Evolutionary conservation across 2,113 vertebrate species (phyloP), one percentile per base, ranked within the genome.

Genomic region (Glaucidium brasilianum): DNA sequence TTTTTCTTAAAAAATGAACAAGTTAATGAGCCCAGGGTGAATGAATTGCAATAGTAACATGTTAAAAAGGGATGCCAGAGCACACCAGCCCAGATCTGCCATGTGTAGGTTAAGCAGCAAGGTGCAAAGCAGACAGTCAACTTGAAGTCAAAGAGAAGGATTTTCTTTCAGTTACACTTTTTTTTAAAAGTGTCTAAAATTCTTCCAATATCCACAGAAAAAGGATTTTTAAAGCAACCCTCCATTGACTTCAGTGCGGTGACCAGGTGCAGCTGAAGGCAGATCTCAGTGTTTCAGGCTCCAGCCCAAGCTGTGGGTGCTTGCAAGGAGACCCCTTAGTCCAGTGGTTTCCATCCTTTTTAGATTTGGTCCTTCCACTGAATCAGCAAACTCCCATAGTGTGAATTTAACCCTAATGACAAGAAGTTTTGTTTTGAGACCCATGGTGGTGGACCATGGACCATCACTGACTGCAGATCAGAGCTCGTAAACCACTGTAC

Each of bases 121-220:
- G 62, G 41, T 41, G 53, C 87, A 85, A 97, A 96, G 97, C 95
- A 95, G 76, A 85, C 84, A 92, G 84, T 63, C 89, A 91, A 55
- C 41, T 76, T 92, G 80, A 97, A 94, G 95, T 96, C 96, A 97
- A 62, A 92, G 92, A 77, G 89, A 82, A 93, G 62, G 56, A 62
- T 87, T 35, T 86, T 87, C 85, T 91, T 81, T 76, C 4, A 1
- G 34, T 59, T 45, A n/a, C 18, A 17, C 6, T 63, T 69, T 39
- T 68, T 55, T 30, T 3, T 3, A 10, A 89, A 89, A 39, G 26
- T 35, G 30, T 56, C 43, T 91, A 49, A 41, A 78, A 81, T 68
- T 50, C 62, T 85, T 91, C 71, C 59, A 77, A 43, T 85, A 62
- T 32, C 21, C 55, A 79, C 59, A 82, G 50, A 69, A 88, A 75